Percentiles rank a stretch among this genome's conserved stretches.
These are phyloP conservation scores for Chloroceryle amazona DNA, from an alignment of 2,797 vertebrate genomes.

Conservation along the genomic window DNA sequence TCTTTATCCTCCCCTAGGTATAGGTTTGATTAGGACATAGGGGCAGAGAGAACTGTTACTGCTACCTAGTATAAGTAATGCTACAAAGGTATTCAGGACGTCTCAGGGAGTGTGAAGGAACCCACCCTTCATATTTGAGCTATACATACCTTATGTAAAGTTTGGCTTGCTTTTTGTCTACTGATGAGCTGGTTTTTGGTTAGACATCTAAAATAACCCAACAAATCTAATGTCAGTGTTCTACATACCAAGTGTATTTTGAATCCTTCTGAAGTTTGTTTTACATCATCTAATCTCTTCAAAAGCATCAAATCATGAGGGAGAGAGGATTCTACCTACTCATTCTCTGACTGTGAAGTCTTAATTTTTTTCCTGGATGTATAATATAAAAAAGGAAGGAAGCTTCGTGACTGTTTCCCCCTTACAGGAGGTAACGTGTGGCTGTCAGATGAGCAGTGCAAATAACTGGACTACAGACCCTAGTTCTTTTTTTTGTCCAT, in stretches of 20 bases:
- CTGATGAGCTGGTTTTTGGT: background rate
- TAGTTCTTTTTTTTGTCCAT: background rate
- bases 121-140: background rate
- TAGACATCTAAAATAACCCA: background rate
- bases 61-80: background rate
- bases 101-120: background rate
- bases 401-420: background rate
- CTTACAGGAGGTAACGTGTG: background rate
- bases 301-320: background rate
- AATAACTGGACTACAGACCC: background rate
- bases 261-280: background rate
- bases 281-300: background rate
- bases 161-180: background rate
- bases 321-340: background rate
- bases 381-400: background rate
- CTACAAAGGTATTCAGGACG: background rate
- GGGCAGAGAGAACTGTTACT: background rate
- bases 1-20: background rate
- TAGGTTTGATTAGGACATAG: background rate
- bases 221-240: background rate
- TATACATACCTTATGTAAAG: background rate
- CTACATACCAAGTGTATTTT: background rate
- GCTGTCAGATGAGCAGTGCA: background rate
- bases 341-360: background rate
- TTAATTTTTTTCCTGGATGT: background rate